These are phyloP conservation scores for Drosophila mettleri DNA, from an alignment of 2,888 invertebrate species.

Conservation along the genomic window DNA sequence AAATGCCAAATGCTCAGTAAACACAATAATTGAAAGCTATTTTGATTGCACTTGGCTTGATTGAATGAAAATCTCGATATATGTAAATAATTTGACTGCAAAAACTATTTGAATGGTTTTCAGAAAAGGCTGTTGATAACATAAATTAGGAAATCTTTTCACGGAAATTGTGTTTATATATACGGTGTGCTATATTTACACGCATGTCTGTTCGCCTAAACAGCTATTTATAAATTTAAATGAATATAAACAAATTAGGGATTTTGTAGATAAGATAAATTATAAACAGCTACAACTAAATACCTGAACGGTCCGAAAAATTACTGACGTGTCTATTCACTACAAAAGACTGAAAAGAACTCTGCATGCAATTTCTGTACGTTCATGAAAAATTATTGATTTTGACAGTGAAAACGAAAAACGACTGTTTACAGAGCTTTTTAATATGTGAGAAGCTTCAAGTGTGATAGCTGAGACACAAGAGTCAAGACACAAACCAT, in stretches of 20 bases:
- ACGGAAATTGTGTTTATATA: neutral
- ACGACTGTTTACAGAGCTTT: constrained; percentile 8
- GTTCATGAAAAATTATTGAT: constrained; percentile 38
- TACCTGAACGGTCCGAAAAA: constrained; percentile 20
- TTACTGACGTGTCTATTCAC: constrained; percentile 8
- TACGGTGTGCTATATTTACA: neutral
- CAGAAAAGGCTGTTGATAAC: neutral
- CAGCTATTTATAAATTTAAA: neutral
- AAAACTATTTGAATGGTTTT: constrained; percentile 11
- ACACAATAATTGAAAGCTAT: constrained; percentile 17
- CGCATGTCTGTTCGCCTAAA: neutral
- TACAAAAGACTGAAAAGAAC: constrained; percentile 27
- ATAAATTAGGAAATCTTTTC: constrained; percentile 21
- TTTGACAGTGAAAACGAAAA: constrained; percentile 23
- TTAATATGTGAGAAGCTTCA: constrained; percentile 8
- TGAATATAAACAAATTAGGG: neutral
- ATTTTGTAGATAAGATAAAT: neutral
- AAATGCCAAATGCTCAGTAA: constrained; percentile 14
- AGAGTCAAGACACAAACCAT: constrained; percentile 13
- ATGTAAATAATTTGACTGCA: constrained; percentile 7
- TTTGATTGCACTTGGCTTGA: constrained; percentile 22
- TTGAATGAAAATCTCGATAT: constrained; percentile 19
- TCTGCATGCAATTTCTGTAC: constrained; percentile 8
- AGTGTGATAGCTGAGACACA: constrained; percentile 19
- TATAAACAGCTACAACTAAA: neutral